Conservation (phyloP, 2,797 vertebrate species). For the Sciurus carolinensis region DNA sequence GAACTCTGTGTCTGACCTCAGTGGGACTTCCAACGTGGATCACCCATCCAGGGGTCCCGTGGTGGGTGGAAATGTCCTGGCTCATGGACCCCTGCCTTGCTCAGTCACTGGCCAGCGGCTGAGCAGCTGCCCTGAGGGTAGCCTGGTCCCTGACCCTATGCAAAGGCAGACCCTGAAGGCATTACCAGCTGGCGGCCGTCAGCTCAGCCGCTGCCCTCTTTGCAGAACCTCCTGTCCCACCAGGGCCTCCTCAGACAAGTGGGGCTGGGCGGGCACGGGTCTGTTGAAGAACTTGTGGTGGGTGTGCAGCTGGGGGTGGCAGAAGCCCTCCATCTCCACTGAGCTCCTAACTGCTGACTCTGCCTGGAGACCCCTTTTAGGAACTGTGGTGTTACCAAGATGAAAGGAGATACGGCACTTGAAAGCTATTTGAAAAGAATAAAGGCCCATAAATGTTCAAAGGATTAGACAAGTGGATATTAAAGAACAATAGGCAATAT, state of each 20-base stretch:
- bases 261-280: accelerated
- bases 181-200: background rate
- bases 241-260: background rate
- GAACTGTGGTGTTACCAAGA: background rate
- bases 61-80: background rate
- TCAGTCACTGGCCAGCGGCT: too few relatives aligned
- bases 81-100: background rate
- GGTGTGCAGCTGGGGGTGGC: too few relatives aligned
- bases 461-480: slow-evolving; percentile 60
- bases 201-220: accelerated
- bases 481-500: slow-evolving; percentile 74
- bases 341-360: background rate
- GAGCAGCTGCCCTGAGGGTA: background rate
- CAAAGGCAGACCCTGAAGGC: background rate
- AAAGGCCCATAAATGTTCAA: slow-evolving; percentile 39
- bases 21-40: background rate
- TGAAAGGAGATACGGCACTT: background rate
- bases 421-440: slow-evolving; percentile 51
- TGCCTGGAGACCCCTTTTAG: background rate
- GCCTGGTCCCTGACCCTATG: background rate
- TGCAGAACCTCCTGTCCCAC: background rate
- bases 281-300: background rate
- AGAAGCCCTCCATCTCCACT: background rate
- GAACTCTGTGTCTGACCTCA: background rate
- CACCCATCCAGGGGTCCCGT: background rate